A percentile compares a stretch with the other conserved stretches of the same genome.
phyloP scores from a whole-genome alignment of 2,888 invertebrate genomes.

The Patella caerulea region DNA sequence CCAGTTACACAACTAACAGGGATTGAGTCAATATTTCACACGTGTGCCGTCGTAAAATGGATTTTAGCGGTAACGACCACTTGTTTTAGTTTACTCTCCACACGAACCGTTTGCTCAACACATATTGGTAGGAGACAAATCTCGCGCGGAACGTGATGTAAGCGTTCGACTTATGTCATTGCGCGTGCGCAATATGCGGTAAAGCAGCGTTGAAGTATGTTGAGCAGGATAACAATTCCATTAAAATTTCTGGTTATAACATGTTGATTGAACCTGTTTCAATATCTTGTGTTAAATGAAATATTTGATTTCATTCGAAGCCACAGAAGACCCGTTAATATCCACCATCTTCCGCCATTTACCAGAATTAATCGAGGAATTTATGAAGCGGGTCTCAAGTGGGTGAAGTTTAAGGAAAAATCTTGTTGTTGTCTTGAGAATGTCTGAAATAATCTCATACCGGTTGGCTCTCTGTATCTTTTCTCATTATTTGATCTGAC shows the following conservation, averaged over 20 bases:
- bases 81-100: background rate
- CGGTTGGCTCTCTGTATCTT: no score
- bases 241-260: background rate
- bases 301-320: background rate
- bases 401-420: background rate
- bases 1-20: constrained; percentile 3
- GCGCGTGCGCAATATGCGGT: background rate
- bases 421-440: background rate
- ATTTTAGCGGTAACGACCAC: background rate
- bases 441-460: no score
- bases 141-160: constrained; percentile 10
- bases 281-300: background rate
- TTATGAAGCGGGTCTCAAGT: constrained; percentile 2
- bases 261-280: constrained; percentile 11
- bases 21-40: background rate
- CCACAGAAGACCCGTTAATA: background rate
- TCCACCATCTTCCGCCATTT: no score
- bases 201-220: constrained; percentile 4
- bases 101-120: background rate
- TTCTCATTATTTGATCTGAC: no score
- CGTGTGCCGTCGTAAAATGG: background rate
- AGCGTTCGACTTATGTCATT: constrained; percentile 11
- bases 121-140: constrained; percentile 2
- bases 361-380: background rate
- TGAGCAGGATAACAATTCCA: background rate